Evolutionary conservation across 2,888 invertebrate genomes (phyloP).

Genomic region (Volucella inanis): DNA sequence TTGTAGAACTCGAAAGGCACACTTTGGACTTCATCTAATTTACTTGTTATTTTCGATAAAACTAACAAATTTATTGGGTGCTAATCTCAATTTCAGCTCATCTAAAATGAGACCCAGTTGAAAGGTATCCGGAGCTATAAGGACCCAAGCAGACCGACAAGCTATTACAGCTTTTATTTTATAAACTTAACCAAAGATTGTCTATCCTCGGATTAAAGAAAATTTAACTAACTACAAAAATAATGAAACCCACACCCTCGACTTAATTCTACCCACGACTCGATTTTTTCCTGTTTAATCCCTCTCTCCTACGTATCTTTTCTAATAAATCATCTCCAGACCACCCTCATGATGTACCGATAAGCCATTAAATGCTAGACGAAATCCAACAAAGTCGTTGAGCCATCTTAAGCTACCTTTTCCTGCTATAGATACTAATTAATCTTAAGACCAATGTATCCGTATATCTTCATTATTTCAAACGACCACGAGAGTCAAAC

Average conservation of each 20-base stretch:
- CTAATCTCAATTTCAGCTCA: too few relatives aligned
- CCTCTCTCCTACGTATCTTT: conserved; percentile 1
- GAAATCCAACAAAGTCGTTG: not conserved
- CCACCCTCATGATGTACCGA: conserved; percentile 44
- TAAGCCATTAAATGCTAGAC: conserved; percentile 17
- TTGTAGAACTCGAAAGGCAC: too few relatives aligned
- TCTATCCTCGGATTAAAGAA: too few relatives aligned
- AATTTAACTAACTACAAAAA: too few relatives aligned
- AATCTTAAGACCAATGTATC: conserved; percentile 49
- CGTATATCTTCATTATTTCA: conserved; percentile 45
- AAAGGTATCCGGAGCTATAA: too few relatives aligned
- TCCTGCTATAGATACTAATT: conserved; percentile 22
- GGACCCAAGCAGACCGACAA: too few relatives aligned
- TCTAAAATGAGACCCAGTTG: too few relatives aligned
- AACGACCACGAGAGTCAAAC: conserved; percentile 53
- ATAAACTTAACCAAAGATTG: too few relatives aligned
- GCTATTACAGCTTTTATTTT: too few relatives aligned
- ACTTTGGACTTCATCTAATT: too few relatives aligned
- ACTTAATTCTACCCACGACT: not conserved
- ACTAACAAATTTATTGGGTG: too few relatives aligned
- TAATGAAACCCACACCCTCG: not conserved
- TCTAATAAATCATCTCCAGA: conserved; percentile 48
- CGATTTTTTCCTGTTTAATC: conserved; percentile 2
- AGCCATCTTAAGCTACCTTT: not conserved
- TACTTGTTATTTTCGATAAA: too few relatives aligned